Evolutionary conservation across 35 echinoderm and acorn worm species (phyloP).

Genomic region (Apostichopus californicus): DNA sequence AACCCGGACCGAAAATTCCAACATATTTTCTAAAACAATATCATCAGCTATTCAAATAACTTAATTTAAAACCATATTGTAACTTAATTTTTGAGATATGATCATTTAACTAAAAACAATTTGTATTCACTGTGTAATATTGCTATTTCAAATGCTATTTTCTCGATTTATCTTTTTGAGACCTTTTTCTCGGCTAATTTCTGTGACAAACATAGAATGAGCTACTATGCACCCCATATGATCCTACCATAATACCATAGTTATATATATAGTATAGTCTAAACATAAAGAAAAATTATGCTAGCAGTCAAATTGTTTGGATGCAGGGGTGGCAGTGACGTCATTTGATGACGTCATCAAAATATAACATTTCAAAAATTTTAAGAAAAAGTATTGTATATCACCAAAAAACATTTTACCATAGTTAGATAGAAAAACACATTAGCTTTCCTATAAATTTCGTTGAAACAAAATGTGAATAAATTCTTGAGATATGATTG

Average conservation of each 20-base stretch:
- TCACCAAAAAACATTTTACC: too few relatives aligned
- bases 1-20: too few relatives aligned
- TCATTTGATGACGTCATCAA: not conserved
- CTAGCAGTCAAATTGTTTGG: not conserved
- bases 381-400: too few relatives aligned
- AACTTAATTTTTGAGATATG: not conserved
- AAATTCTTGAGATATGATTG: too few relatives aligned
- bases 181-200: not conserved
- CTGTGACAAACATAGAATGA: not conserved
- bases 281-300: not conserved
- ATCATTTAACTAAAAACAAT: not conserved
- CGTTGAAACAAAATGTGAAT: too few relatives aligned
- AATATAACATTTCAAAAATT: not conserved
- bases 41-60: not conserved
- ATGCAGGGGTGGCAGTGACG: not conserved
- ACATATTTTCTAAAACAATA: not conserved
- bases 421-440: too few relatives aligned
- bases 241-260: not conserved
- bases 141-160: conserved; percentile 1
- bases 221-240: not conserved
- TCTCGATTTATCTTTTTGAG: not conserved
- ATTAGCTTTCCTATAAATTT: too few relatives aligned
- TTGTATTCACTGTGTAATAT: not conserved
- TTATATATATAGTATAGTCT: not conserved
- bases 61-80: too few relatives aligned